phyloP scores from a whole-genome alignment of 2,113 vertebrate species.

The Ariopsis seemanni region DNA sequence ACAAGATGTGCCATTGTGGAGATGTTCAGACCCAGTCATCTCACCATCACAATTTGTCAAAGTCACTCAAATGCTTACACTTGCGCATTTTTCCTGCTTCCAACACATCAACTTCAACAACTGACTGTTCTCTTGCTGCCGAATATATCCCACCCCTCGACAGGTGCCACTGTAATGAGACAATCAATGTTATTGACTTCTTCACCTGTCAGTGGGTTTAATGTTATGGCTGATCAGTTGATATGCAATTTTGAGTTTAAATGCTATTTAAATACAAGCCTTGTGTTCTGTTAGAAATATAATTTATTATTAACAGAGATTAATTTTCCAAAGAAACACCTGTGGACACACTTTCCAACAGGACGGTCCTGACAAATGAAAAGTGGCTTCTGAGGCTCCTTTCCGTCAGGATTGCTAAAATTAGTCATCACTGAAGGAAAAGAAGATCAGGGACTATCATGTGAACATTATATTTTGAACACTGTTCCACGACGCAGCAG shows the following conservation, averaged over 20 bases:
- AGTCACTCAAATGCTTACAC: no score
- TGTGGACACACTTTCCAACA: not conserved
- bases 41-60: no score
- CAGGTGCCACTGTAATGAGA: no score
- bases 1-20: no score
- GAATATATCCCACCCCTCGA: no score
- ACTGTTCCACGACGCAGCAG: not conserved
- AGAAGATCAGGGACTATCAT: not conserved
- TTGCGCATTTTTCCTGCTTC: no score
- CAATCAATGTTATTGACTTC: no score
- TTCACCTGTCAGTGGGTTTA: no score
- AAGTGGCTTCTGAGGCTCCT: not conserved
- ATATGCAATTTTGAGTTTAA: not conserved
- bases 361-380: not conserved
- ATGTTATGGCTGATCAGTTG: no score
- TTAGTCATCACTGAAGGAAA: not conserved
- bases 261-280: not conserved
- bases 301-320: not conserved
- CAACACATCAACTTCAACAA: no score
- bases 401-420: not conserved
- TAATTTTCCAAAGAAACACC: not conserved
- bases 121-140: no score
- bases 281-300: not conserved
- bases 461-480: not conserved
- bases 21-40: no score